These are phyloP conservation scores for Synaphobranchus kaupii DNA, from an alignment of 2,797 vertebrate species.

Conservation along the genomic window DNA sequence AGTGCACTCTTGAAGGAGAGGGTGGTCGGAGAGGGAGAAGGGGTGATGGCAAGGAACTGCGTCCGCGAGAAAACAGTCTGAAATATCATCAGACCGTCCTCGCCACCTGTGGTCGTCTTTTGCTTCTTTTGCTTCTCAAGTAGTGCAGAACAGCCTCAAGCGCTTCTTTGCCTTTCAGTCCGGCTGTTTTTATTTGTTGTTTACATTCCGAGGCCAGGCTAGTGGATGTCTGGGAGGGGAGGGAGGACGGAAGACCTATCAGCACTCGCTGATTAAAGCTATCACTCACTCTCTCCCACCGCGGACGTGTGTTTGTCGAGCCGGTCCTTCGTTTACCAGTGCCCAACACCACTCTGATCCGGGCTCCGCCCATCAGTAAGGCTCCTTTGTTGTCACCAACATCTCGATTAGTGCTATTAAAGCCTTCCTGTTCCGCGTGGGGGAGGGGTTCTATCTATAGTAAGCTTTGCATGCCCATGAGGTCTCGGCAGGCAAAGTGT, in stretches of 20 bases:
- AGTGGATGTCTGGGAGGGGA: neutral
- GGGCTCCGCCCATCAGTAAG: neutral
- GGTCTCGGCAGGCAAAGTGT: neutral
- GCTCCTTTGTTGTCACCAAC: neutral
- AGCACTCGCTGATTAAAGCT: slow-evolving; percentile 14
- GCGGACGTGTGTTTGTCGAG: neutral
- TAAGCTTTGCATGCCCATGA: neutral
- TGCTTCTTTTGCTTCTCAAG: neutral
- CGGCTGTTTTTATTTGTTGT: neutral
- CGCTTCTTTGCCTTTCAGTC: neutral
- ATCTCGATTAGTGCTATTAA: neutral
- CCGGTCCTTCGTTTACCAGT: neutral
- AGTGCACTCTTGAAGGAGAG: neutral
- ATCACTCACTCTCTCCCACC: neutral
- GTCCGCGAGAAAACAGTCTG: neutral
- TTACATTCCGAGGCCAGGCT: slow-evolving; percentile 5
- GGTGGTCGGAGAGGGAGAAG: neutral
- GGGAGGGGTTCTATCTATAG: neutral
- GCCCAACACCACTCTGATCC: too few species aligned
- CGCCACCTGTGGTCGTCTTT: neutral
- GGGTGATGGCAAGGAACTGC: neutral
- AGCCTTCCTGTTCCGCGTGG: neutral
- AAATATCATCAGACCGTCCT: neutral
- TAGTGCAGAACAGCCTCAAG: neutral
- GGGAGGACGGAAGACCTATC: neutral